These are phyloP conservation scores for Paramormyrops hopkinsi DNA, from an alignment of 2,797 vertebrate genomes.

Conservation along the genomic window DNA sequence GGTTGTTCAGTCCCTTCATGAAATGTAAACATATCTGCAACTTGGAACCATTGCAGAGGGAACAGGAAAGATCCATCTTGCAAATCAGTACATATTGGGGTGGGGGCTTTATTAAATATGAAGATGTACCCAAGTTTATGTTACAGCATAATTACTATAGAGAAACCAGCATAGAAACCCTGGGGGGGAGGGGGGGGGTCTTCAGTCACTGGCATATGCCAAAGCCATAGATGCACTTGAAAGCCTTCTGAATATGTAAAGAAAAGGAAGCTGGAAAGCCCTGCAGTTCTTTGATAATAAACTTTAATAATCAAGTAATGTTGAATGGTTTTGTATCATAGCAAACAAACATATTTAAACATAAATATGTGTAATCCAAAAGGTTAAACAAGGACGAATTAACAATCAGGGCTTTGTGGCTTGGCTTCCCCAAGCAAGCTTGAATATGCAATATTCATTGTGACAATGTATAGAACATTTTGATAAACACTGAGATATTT, in stretches of 20 bases:
- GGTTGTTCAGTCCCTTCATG: neutral
- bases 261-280: constrained; percentile 7
- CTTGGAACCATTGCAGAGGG: neutral
- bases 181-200: too few relatives aligned
- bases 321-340: constrained; percentile 68
- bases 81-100: neutral
- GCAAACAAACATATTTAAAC: constrained; percentile 65
- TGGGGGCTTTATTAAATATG: neutral
- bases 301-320: constrained; percentile 70
- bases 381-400: constrained; percentile 54
- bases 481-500: constrained; percentile 42
- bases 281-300: constrained; percentile 57
- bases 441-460: constrained; percentile 44
- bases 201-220: neutral
- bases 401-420: constrained; percentile 50
- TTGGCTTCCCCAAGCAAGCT: constrained; percentile 45
- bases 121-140: neutral
- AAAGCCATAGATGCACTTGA: neutral
- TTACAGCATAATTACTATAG: neutral
- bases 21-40: neutral
- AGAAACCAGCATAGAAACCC: neutral
- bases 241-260: neutral
- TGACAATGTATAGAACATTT: constrained; percentile 31
- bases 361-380: constrained; percentile 66
- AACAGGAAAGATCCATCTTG: neutral